Evolutionary conservation across 1,140 invertebrate species (phyloP).

Genomic region (Rhizoglyphus robini): DNA sequence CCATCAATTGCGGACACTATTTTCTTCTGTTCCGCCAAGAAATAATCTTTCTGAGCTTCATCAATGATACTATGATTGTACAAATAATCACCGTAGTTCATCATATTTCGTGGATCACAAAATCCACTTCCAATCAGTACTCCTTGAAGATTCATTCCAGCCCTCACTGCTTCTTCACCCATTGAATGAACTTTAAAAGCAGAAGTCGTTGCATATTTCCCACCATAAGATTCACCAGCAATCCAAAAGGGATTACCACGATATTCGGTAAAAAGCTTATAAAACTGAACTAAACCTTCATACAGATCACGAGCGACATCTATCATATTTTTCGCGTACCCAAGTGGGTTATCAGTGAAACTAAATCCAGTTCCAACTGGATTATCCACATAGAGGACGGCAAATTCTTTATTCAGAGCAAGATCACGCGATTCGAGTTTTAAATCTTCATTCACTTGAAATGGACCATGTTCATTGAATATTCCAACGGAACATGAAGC

Average conservation of each 20-base stretch:
- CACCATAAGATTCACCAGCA: conserved; percentile 73
- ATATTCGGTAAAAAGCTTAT: conserved; percentile 52
- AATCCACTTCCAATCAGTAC: conserved; percentile 35
- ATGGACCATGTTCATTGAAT: conserved; percentile 67
- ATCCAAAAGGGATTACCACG: conserved; percentile 54
- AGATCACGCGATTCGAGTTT: conserved; percentile 46
- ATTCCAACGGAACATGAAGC: conserved; percentile 61
- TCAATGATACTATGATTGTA: conserved; percentile 19
- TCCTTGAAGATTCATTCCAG: conserved; percentile 32
- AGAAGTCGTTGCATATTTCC: conserved; percentile 35
- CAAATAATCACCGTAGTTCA: conserved; percentile 16
- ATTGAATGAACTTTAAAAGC: conserved; percentile 38
- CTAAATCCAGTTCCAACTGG: conserved; percentile 53
- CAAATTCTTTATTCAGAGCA: conserved; percentile 59
- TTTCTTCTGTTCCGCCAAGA: conserved; percentile 10
- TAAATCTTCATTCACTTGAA: conserved; percentile 40
- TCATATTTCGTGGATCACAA: conserved; percentile 29
- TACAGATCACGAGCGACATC: conserved; percentile 25
- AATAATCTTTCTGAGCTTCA: conserved; percentile 10
- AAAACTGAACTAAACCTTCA: conserved; percentile 42
- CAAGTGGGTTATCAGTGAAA: conserved; percentile 22
- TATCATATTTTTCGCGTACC: conserved; percentile 24
- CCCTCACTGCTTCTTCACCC: conserved; percentile 26
- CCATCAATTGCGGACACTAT: conserved; percentile 5
- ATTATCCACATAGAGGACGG: conserved; percentile 70